phyloP scores from a whole-genome alignment of 2,113 vertebrate genomes.

The Burhinus oedicnemus region DNA sequence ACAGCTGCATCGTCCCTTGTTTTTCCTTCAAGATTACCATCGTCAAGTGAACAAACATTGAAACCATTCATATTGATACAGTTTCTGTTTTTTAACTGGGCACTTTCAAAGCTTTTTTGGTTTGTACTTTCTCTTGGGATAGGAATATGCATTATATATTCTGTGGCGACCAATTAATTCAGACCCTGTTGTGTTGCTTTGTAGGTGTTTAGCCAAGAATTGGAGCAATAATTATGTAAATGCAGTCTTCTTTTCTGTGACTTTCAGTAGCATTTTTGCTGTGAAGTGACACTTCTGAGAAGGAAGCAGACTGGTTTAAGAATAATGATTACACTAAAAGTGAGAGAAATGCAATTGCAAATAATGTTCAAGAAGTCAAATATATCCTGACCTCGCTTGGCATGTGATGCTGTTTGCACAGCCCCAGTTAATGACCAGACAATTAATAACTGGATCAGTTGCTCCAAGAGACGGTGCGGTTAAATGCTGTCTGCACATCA shows the following conservation, averaged over 20 bases:
- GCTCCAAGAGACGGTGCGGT: background rate
- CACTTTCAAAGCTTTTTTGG: background rate
- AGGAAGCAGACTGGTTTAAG: background rate
- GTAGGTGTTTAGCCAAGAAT: background rate
- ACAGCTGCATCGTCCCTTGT: background rate
- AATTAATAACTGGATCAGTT: conserved; percentile 28
- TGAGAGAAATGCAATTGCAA: background rate
- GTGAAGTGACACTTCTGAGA: background rate
- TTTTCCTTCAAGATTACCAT: background rate
- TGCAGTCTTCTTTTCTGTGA: background rate
- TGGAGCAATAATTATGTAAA: background rate
- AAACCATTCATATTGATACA: background rate
- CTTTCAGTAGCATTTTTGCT: background rate
- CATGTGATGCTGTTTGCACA: background rate
- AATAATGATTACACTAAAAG: background rate
- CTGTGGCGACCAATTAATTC: background rate
- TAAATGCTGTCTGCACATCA: background rate
- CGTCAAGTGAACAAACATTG: background rate
- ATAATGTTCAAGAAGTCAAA: background rate
- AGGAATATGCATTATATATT: background rate
- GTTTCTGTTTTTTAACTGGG: background rate
- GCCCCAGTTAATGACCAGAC: background rate
- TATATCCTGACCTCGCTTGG: background rate
- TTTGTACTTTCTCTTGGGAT: background rate
- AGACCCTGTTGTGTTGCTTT: background rate